Percentiles rank a stretch among this genome's conserved stretches.
Evolutionary conservation across 30 jellyfish, hydroid and myxozoan species (phyloP).

Genomic region (Aurelia aurita): DNA sequence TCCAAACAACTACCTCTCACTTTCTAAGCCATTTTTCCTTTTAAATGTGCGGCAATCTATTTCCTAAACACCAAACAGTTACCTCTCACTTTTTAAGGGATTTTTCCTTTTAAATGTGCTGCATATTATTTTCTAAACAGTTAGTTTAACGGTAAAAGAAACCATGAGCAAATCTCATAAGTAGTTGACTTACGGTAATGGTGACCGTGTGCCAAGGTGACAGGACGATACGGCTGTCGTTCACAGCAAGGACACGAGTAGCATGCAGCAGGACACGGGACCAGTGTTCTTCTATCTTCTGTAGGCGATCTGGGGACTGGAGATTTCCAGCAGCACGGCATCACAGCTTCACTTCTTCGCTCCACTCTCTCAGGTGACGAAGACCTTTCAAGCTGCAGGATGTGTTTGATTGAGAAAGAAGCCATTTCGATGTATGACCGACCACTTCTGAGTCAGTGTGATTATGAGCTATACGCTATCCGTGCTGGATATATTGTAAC

Average conservation of each 20-base stretch:
- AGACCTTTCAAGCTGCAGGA: conserved; percentile 66
- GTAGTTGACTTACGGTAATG: conserved; percentile 60
- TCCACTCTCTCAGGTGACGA: conserved; percentile 69
- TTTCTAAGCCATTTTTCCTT: no score
- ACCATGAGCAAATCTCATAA: no score
- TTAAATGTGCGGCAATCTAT: no score
- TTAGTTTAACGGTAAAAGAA: no score
- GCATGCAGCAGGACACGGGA: conserved; percentile 76
- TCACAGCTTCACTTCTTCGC: conserved; percentile 47
- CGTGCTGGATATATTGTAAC: conserved; percentile 53
- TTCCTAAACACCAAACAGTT: no score
- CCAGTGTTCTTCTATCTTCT: conserved; percentile 56
- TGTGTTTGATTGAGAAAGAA: conserved; percentile 70
- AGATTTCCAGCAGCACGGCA: conserved; percentile 73
- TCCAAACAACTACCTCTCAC: no score
- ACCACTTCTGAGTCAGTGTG: conserved; percentile 9
- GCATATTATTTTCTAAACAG: no score
- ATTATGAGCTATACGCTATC: conserved; percentile 22
- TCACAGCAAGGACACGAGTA: conserved; percentile 67
- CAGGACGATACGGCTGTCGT: conserved; percentile 56
- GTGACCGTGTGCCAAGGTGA: conserved; percentile 40
- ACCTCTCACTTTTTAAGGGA: no score
- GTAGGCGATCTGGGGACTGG: conserved; percentile 65
- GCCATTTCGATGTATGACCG: conserved; percentile 47
- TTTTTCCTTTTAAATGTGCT: no score